Base-by-base conservation (phyloP, 2,888 invertebrate species). In the Melitaea athalia region DNA sequence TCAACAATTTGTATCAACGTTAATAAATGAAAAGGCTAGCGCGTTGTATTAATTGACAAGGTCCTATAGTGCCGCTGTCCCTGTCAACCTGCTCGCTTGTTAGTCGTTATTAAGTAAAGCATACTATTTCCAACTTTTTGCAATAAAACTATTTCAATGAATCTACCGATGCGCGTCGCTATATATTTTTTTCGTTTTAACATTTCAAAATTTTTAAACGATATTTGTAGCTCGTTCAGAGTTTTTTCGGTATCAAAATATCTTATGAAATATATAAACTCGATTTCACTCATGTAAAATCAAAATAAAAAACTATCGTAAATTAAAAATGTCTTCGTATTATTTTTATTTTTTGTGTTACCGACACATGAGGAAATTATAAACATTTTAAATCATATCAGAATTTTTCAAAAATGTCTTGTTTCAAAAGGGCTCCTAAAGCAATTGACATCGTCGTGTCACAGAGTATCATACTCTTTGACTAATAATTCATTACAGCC, bases 11-110 rank as follows among this genome's bases (percentile, higher is more conserved):
- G 67, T 66, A 64, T 66, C 65, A 60, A 60, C 43, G 69, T 76
- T 74, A 77, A 76, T 78, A 78, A 78, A 78, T 76, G 67, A 76
- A 75, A 75, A 71, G 68, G 75, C 71, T 70, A 64, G 71, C 67
- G 69, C 64, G 69, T 63, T 62, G 70, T 72, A 71, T 72, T 77
- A 79, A 80, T 79, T 80, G 79, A 80, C 77, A 74, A 63, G 69
- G 70, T 73, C 78, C 75, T 74, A 73, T 42, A 57, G 76, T 71
- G 70, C 64, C 71, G 72, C 64, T 70, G 67, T 63, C 59, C 59
- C 70, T 67, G 67, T 69, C 74, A 65, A 72, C 59, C 72, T 57
- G 63, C 10, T 65, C 43, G 65, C 64, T 71, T 67, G 68, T 66
- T 75, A 64, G 69, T 38, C 53, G 45, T 62, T 55, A 52, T 69